Percentiles rank a stretch among this genome's conserved stretches.
Conservation (phyloP, 2,888 invertebrate species). For the Drosophila algonquin region DNA sequence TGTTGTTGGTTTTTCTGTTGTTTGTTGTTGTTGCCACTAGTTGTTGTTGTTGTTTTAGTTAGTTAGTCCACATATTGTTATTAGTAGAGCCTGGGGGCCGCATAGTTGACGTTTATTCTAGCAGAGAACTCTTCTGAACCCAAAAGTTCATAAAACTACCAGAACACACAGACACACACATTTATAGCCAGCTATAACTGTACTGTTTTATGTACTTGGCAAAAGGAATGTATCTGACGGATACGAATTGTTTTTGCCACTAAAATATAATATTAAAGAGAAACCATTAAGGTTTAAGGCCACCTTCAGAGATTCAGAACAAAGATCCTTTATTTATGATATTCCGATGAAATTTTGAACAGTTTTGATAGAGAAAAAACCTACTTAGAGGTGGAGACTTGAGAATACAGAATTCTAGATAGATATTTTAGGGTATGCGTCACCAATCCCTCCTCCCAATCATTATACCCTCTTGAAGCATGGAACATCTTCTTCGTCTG, state of each 20-base stretch:
- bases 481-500: conserved; percentile 6
- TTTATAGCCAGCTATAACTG: conserved; percentile 47
- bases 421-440: not conserved
- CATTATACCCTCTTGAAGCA: not conserved
- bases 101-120: conserved; percentile 74
- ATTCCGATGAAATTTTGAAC: no score
- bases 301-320: no score
- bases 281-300: no score
- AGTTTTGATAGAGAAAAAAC: no score
- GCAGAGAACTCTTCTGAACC: conserved; percentile 43
- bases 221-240: conserved; percentile 31
- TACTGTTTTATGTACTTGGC: conserved; percentile 64
- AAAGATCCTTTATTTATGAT: no score
- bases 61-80: conserved; percentile 16
- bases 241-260: conserved; percentile 41
- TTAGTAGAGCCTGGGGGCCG: conserved; percentile 38
- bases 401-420: no score
- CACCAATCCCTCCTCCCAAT: not conserved
- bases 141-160: conserved; percentile 29
- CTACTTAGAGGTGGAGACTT: no score
- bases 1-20: conserved; percentile 34
- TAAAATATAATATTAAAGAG: not conserved
- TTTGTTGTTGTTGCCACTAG: conserved; percentile 29
- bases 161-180: conserved; percentile 28
- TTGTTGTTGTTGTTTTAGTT: conserved; percentile 36